Evolutionary conservation across 2,113 vertebrate species (phyloP), one percentile per base, ranked within the genome.

Genomic region (Cochlearius cochlearius): DNA sequence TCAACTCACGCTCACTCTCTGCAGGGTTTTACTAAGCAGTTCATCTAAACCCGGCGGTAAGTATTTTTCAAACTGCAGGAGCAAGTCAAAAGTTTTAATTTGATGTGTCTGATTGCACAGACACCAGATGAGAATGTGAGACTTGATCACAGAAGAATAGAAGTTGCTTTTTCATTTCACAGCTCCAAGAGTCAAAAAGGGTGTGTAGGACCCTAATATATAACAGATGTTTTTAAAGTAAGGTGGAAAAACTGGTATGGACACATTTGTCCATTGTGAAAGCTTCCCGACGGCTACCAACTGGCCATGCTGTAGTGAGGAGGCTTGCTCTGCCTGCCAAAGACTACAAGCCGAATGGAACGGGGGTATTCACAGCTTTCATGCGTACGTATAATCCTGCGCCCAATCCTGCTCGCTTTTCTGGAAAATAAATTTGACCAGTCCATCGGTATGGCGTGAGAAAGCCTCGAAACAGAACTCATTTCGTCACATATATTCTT

Each of bases 111-210:
- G 80, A 95, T 72, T 90, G 79, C 47, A 91, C 92, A 95, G 91
- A 91, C 87, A 96, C 45, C 64, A 64, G 52, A 95, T 47, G 39
- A 96, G 80, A 91, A 97, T 3, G 32, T 34, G 78, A 77, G 81
- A 93, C 77, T 43, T 90, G 95, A 96, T 95, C 91, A 91, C 81
- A 80, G 88, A 96, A 95, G 82, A 95, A 93, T 88, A 95, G n/a
- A 96, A 96, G 94, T 80, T 86, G 89, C 77, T 96, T 96, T 97
- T 88, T 94, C 77, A 86, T 93, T 97, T 97, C 94, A 96, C 88
- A 95, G 89, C 78, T 93, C 94, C 0, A 7, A 77, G 56, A 92
- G 55, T 71, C 82, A 94, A 83, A 88, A 79, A 80, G 41, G 41
- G 36, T 68, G 58, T 58, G 49, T 27, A 89, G 68, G 79, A 87